Evolutionary conservation across 2,888 invertebrate genomes (phyloP).

Genomic region (Conomelus anceps): DNA sequence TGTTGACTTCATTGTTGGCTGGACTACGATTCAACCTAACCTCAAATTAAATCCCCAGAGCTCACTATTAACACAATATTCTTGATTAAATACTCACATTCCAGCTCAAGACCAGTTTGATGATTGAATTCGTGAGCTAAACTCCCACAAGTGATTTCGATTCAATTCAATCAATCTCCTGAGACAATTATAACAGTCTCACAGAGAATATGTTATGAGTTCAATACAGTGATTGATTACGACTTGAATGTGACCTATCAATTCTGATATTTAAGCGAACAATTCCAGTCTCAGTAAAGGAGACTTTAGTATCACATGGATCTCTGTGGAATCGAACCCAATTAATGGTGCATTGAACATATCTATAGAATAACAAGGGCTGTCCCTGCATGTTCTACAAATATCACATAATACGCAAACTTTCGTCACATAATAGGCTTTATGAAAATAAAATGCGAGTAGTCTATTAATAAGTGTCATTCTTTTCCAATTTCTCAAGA

Average conservation of each 20-base stretch:
- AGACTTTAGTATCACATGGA: background rate
- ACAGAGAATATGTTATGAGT: background rate
- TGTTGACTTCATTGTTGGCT: too few relatives aligned
- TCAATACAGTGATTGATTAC: background rate
- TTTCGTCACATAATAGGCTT: too few relatives aligned
- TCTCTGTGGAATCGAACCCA: too few relatives aligned
- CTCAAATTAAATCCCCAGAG: background rate
- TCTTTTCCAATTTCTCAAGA: too few relatives aligned
- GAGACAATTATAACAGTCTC: background rate
- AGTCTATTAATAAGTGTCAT: too few relatives aligned
- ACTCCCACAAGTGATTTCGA: background rate
- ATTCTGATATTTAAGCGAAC: background rate
- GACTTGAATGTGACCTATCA: background rate
- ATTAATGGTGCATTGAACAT: background rate
- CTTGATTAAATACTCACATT: background rate
- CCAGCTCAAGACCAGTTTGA: background rate
- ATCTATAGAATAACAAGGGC: too few relatives aligned
- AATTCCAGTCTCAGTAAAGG: background rate
- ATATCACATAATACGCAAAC: too few relatives aligned
- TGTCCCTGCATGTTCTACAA: too few relatives aligned
- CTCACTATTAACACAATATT: background rate
- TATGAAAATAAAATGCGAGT: too few relatives aligned
- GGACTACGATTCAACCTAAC: too few relatives aligned
- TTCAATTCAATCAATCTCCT: background rate
- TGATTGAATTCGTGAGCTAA: background rate